A percentile compares a stretch with the other conserved stretches of the same genome.
These are phyloP conservation scores for Siphamia tubifer DNA, from an alignment of 2,113 vertebrate species.

Conservation along the genomic window DNA sequence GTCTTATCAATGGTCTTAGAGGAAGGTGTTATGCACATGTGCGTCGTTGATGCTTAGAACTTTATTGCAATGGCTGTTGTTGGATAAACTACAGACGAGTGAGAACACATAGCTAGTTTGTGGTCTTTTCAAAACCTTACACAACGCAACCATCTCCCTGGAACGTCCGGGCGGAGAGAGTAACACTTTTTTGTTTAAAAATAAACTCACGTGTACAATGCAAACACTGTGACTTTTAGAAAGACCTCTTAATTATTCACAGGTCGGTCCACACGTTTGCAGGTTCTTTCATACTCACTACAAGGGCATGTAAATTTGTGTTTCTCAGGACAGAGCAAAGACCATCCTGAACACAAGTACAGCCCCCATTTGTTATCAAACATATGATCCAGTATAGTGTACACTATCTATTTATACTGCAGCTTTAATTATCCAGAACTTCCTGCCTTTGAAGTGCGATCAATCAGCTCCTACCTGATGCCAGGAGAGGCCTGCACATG, in stretches of 20 bases:
- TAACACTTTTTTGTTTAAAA: background rate
- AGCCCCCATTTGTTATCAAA: conserved; percentile 62
- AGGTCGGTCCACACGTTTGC: background rate
- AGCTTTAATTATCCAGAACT: conserved; percentile 69
- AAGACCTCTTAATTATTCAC: conserved; percentile 39
- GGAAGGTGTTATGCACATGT: too few species aligned
- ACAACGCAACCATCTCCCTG: too few species aligned
- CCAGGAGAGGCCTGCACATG: conserved; percentile 59
- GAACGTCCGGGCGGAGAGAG: background rate
- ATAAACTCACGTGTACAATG: background rate
- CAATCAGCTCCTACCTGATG: conserved; percentile 75
- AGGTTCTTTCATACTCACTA: conserved; percentile 57
- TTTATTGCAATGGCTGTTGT: too few species aligned
- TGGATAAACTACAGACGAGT: too few species aligned
- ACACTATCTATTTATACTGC: conserved; percentile 70
- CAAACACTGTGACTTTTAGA: conserved; percentile 1
- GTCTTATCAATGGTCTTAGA: too few species aligned
- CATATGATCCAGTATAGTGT: conserved; percentile 53
- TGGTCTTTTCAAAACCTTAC: too few species aligned
- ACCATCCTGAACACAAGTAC: conserved; percentile 27
- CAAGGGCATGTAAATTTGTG: conserved; percentile 63
- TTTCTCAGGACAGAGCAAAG: conserved; percentile 61
- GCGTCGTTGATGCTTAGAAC: too few species aligned
- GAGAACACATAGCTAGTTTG: too few species aligned
- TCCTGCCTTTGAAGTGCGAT: conserved; percentile 76